Base-by-base conservation (phyloP, 2,888 invertebrate genomes). In the Desoria tigrina region DNA sequence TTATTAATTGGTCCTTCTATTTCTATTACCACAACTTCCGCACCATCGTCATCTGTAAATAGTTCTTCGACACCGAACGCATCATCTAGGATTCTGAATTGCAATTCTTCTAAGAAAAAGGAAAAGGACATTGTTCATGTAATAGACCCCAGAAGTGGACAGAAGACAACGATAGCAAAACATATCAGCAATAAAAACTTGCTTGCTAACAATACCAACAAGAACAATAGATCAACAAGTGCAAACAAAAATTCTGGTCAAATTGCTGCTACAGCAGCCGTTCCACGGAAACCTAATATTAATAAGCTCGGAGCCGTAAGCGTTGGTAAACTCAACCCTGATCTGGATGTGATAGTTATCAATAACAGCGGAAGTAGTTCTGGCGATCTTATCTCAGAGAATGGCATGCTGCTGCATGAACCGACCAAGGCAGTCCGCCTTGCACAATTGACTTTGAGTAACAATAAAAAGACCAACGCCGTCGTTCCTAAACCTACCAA, bases 281-380 rank as follows among this genome's bases (percentile, higher is more conserved):
- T 11, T 57, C 63, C 14, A 37, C 68, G 69, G n/a, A 67, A 69
- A 54, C 69, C 72, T 14, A 72, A 72, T 55, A 72, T 69, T 63
- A 51, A 51, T 51, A 51, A 51, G 3, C 14, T 51, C 9, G 51
- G 67, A 42, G 71, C 71, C 58, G 71, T 71, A 45, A 68, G 67
- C 9, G 75, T 74, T 39, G 70, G 74, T 11, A 74, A 74, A 51
- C 66, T 74, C 42, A 72, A 73, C 63, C 74, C 74, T 16, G 73
- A 72, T 62, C 66, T 75, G 42, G 75, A 75, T 71, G 75, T 75
- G 62, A 75, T 75, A 64, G 74, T 74, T 42, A 66, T 75, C 28
- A 70, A 68, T 57, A 57, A 57, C 23, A 57, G 24, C 24, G 51
- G 51, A 18, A 51, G 51, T 51, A 21, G 26, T 51, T 18, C 45